These are phyloP conservation scores for Danio aesculapii DNA, from an alignment of 2,797 vertebrate species.

Conservation along the genomic window DNA sequence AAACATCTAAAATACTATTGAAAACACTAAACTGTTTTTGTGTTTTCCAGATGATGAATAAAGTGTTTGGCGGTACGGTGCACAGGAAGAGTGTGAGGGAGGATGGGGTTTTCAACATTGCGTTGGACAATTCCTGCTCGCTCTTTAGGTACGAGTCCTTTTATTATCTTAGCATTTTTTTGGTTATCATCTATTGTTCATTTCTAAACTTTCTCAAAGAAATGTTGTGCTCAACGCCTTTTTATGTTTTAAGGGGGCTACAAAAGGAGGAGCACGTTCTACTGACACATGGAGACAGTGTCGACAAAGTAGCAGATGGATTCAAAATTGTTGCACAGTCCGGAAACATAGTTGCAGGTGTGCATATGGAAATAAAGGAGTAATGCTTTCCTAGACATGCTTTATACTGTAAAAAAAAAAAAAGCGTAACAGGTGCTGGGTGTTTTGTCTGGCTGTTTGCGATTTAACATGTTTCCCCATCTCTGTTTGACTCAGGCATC, in stretches of 20 bases:
- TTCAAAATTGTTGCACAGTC: conserved; percentile 98
- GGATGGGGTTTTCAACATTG: conserved; percentile 94
- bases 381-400: background rate
- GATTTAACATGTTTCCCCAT: background rate
- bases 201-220: background rate
- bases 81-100: conserved; percentile 96
- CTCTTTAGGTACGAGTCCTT: conserved; percentile 88
- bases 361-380: conserved; percentile 28
- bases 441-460: background rate
- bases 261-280: conserved; percentile 97
- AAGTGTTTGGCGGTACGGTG: conserved; percentile 96
- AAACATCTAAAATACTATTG: background rate
- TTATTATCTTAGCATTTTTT: background rate
- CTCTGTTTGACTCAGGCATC: conserved; percentile 79
- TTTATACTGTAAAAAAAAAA: background rate
- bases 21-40: background rate
- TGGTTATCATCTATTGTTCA: background rate
- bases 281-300: conserved; percentile 96
- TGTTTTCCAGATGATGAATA: conserved; percentile 95
- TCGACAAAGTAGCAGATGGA: conserved; percentile 98
- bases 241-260: conserved; percentile 82
- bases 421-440: background rate
- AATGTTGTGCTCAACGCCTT: background rate
- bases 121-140: conserved; percentile 95
- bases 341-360: conserved; percentile 96